These are phyloP conservation scores for Pionites leucogaster DNA, from an alignment of 2,113 vertebrate species.

Conservation along the genomic window DNA sequence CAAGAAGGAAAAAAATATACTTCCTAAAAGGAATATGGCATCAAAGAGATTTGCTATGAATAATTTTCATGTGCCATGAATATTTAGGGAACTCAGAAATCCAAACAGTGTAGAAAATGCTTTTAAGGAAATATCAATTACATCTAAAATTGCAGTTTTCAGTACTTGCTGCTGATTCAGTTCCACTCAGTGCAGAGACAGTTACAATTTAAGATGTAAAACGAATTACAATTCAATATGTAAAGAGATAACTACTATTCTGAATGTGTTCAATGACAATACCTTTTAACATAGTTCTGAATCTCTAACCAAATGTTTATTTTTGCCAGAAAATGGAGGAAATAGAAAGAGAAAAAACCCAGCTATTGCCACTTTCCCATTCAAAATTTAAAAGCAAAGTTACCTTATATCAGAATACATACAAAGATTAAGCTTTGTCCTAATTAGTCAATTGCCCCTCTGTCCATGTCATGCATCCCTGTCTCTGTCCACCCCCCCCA, in stretches of 20 bases:
- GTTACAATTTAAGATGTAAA: background rate
- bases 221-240: background rate
- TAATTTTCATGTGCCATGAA: background rate
- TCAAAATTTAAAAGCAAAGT: background rate
- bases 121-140: background rate
- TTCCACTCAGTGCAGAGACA: background rate
- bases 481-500: background rate
- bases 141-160: background rate
- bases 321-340: slow-evolving; percentile 45
- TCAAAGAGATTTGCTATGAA: background rate
- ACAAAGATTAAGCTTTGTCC: background rate
- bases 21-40: background rate
- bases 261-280: background rate
- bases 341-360: background rate
- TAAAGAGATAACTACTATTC: background rate
- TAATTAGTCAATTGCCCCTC: background rate
- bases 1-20: background rate
- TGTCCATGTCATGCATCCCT: background rate
- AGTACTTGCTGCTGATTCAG: background rate
- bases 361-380: background rate
- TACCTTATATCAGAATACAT: background rate
- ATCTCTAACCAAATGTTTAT: slow-evolving; percentile 41
- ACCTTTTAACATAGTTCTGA: background rate
- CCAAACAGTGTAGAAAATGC: background rate
- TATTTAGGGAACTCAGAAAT: background rate